A percentile compares a stretch with the other conserved stretches of the same genome.
Conservation (phyloP, 2,113 vertebrate genomes). For the Gambusia affinis region DNA sequence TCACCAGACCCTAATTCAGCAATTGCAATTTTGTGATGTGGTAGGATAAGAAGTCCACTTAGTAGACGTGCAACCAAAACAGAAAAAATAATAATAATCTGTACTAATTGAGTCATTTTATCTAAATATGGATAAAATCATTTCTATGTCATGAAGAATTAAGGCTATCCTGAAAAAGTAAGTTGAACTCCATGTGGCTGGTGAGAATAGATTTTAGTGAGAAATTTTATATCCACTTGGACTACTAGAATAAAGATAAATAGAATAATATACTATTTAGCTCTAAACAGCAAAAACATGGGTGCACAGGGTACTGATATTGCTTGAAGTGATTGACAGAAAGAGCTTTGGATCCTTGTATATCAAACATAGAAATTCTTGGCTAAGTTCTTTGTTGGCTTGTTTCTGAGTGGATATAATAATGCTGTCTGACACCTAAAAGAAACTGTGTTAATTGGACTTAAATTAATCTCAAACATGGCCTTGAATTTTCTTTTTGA, state of each 20-base stretch:
- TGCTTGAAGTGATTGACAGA: conserved; percentile 41
- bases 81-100: too few relatives aligned
- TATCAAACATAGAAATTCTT: conserved; percentile 40
- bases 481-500: conserved; percentile 21
- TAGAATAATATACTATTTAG: conserved; percentile 43
- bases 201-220: conserved; percentile 5
- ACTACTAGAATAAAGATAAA: conserved; percentile 20
- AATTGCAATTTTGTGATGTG: too few relatives aligned
- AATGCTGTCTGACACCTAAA: conserved; percentile 3
- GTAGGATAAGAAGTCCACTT: too few relatives aligned
- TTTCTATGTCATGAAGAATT: background rate
- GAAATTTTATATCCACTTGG: conserved; percentile 11
- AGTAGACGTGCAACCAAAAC: too few relatives aligned
- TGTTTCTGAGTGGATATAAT: conserved; percentile 9
- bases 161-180: too few relatives aligned
- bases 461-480: conserved; percentile 11
- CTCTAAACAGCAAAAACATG: conserved; percentile 1
- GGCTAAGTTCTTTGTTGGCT: conserved; percentile 22
- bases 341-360: conserved; percentile 15
- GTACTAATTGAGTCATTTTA: background rate
- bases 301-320: background rate
- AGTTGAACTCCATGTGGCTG: background rate
- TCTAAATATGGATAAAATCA: background rate
- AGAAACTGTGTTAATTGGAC: conserved; percentile 27
- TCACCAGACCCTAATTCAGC: too few relatives aligned